Evolutionary conservation across 1,140 invertebrate species (phyloP), one percentile per base, ranked within the genome.

Genomic region (Zaprionus nigranus): DNA sequence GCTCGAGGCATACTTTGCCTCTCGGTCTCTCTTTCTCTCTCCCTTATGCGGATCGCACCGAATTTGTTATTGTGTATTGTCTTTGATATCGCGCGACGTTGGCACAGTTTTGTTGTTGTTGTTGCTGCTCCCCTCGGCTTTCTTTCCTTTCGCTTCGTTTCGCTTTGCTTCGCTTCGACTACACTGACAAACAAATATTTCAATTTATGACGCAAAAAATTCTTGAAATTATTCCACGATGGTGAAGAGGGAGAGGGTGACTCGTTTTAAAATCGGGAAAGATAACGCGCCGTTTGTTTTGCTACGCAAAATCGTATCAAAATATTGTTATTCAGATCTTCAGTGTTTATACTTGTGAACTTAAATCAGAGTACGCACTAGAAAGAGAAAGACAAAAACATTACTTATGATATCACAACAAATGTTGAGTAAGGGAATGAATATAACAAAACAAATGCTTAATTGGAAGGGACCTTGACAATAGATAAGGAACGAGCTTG

Each of bases 171-270:
- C 30, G 60, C 60, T 66, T 64, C 34, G 43, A 64, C 13, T 24
- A 72, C 60, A 53, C 66, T 22, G 69, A 58, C 64, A 60, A 54
- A 73, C 51, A 87, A 82, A 56, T 51, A 85, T 84, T 84, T 88
- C 75, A 79, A 79, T 67, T 79, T 85, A 72, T 90, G 85, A 90
- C 84, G 84, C 84, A 87, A 87, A 87, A 46, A 87, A 84, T 79
- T 71, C 54, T 79, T 83, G 65, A 83, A 83, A 88, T 84, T 49
- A 75, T 87, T 87, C 84, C 84, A 81, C 51, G 60, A 59, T 66
- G 66, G 15, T 58, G 22, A 61, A 11, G 17, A 61, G 20, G 17
- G 46, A 7, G 5, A 4, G 1, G 46, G 4, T 15, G 36, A n/a
- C 40, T 9, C 40, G 40, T 7, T 7, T 20, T 5, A 5, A 61